A percentile compares a stretch with the other conserved stretches of the same genome.
Evolutionary conservation across 2,888 invertebrate genomes (phyloP).

Genomic region (Amblyteles armatorius): DNA sequence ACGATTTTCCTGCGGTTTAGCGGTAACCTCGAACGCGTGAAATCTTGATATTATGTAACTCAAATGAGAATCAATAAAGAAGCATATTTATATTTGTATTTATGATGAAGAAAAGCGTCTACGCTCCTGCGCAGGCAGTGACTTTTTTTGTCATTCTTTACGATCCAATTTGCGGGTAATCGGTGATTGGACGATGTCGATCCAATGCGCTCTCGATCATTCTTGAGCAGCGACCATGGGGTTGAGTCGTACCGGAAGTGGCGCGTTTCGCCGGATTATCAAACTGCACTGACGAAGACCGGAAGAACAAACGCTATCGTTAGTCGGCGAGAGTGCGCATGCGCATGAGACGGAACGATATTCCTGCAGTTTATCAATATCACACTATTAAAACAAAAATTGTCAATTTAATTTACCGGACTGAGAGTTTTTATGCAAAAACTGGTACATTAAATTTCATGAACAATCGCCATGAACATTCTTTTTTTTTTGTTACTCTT

Average conservation of each 20-base stretch:
- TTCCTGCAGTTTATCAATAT: constrained; percentile 15
- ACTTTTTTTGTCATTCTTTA: neutral
- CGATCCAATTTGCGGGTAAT: neutral
- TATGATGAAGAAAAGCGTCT: constrained; percentile 40
- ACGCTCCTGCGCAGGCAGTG: neutral
- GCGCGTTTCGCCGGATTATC: no score
- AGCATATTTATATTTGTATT: constrained; percentile 70
- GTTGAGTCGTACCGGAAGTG: no score
- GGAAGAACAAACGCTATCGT: no score
- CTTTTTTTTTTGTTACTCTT: neutral
- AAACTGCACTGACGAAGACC: no score
- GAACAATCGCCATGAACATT: no score
- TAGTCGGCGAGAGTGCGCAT: neutral
- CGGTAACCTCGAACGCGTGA: constrained; percentile 19
- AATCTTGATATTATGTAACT: constrained; percentile 47
- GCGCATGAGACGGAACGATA: neutral
- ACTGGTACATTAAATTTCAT: no score
- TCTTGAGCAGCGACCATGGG: no score
- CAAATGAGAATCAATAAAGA: constrained; percentile 62
- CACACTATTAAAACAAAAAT: neutral
- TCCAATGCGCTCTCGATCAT: no score
- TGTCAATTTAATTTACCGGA: no score
- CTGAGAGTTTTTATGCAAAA: no score
- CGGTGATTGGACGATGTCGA: no score
- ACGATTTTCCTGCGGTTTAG: constrained; percentile 1